These are phyloP conservation scores for Gibbula magus DNA, from an alignment of 2,888 invertebrate genomes.

Conservation along the genomic window DNA sequence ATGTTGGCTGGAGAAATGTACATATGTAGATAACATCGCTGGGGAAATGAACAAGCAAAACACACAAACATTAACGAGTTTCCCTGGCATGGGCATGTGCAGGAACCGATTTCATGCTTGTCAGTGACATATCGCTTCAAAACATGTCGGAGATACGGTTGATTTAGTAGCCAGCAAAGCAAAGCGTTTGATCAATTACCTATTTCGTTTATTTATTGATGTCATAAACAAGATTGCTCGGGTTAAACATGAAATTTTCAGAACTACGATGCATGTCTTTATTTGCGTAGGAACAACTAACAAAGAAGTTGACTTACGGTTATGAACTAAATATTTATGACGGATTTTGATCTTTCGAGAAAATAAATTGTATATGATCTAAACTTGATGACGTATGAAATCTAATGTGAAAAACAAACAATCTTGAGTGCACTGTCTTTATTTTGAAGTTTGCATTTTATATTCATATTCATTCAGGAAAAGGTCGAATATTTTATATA, in stretches of 20 bases:
- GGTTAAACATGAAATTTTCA: background rate
- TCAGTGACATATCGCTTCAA: slow-evolving; percentile 13
- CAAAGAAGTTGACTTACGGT: no score
- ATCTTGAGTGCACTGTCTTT: no score
- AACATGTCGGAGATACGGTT: background rate
- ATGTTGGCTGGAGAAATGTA: background rate
- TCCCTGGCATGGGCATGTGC: background rate
- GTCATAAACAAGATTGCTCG: background rate
- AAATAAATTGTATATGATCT: no score
- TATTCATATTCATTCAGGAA: no score
- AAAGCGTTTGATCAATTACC: background rate
- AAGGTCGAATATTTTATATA: no score
- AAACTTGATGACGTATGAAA: no score
- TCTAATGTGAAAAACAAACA: no score
- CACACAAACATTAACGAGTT: background rate
- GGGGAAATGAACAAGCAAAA: background rate
- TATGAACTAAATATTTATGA: no score
- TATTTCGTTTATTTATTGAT: background rate
- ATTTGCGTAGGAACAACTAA: no score
- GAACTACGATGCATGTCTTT: no score
- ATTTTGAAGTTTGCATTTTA: no score
- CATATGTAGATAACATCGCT: slow-evolving; percentile 7
- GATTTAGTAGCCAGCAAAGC: background rate
- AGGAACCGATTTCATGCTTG: background rate
- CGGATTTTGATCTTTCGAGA: no score